Percentiles rank a stretch among this genome's conserved stretches.
phyloP scores from a whole-genome alignment of 2,888 invertebrate genomes.

The Lutraria lutraria region DNA sequence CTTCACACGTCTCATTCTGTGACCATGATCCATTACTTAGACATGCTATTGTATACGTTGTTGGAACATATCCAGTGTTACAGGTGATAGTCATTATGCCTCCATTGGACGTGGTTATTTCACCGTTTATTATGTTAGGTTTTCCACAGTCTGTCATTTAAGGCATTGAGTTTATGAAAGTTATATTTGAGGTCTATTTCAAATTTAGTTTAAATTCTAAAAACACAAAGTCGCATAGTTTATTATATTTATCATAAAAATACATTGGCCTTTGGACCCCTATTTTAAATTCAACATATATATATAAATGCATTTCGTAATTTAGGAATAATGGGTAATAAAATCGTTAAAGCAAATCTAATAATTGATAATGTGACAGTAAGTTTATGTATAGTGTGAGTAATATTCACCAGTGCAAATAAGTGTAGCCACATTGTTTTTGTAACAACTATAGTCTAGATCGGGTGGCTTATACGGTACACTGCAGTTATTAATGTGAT shows the following conservation, averaged over 20 bases:
- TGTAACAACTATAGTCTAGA: neutral
- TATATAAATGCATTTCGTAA: too few relatives aligned
- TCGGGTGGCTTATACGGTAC: neutral
- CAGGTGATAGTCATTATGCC: neutral
- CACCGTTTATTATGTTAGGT: neutral
- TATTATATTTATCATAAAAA: too few relatives aligned
- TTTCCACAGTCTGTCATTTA: neutral
- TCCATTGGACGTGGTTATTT: neutral
- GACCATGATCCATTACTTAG: neutral
- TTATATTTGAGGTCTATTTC: too few relatives aligned
- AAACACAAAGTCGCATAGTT: too few relatives aligned
- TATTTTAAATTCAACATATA: too few relatives aligned
- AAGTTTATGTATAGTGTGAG: too few relatives aligned
- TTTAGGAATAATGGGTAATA: too few relatives aligned
- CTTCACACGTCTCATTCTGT: constrained; percentile 9
- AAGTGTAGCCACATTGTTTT: neutral
- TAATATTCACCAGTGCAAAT: neutral
- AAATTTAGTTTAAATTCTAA: too few relatives aligned
- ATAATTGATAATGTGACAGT: too few relatives aligned
- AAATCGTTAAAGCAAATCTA: too few relatives aligned
- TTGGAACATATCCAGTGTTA: neutral
- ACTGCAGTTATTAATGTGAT: neutral
- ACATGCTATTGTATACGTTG: neutral
- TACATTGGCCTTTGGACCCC: too few relatives aligned
- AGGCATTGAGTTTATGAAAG: too few relatives aligned